A percentile compares a stretch with the other conserved stretches of the same genome.
phyloP scores from a whole-genome alignment of 2,113 vertebrate species.

The Gallinago paraguaiae region DNA sequence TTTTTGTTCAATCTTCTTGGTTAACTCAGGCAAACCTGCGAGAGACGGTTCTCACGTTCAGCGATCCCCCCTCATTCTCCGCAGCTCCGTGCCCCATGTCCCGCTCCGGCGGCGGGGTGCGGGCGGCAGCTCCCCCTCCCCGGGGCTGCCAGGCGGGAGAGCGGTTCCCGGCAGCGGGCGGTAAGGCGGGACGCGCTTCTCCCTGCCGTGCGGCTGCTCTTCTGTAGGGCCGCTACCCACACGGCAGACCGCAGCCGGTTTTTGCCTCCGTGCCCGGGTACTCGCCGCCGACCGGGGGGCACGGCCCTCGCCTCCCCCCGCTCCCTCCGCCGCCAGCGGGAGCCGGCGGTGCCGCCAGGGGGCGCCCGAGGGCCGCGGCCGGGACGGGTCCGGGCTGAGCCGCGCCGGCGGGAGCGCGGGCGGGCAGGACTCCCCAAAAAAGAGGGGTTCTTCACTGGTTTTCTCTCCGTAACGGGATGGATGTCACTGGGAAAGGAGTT shows the following conservation, averaged over 20 bases:
- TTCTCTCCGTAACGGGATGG: accelerated
- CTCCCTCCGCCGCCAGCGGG: neutral
- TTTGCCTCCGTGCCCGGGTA: accelerated
- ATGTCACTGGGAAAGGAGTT: accelerated
- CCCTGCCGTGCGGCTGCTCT: neutral
- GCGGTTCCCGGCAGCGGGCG: neutral
- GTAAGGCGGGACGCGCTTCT: neutral
- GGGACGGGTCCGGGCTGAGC: neutral
- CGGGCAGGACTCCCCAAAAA: neutral
- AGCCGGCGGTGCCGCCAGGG: neutral
- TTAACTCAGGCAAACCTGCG: accelerated
- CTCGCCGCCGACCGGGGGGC: neutral
- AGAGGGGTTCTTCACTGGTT: accelerated
- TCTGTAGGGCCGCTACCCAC: neutral
- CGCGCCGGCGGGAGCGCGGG: too few relatives aligned
- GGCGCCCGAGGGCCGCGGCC: neutral
- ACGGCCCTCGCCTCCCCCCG: too few relatives aligned
- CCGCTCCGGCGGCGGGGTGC: too few relatives aligned
- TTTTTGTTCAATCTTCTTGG: accelerated
- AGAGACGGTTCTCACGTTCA: accelerated
- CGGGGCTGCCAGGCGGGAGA: neutral
- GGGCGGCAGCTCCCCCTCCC: neutral
- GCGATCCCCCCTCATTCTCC: accelerated
- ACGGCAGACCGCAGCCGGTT: accelerated
- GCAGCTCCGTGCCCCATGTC: neutral